Evolutionary conservation across 2,888 invertebrate species (phyloP), one percentile per base, ranked within the genome.

Genomic region (Eudasyphora cyanicolor): DNA sequence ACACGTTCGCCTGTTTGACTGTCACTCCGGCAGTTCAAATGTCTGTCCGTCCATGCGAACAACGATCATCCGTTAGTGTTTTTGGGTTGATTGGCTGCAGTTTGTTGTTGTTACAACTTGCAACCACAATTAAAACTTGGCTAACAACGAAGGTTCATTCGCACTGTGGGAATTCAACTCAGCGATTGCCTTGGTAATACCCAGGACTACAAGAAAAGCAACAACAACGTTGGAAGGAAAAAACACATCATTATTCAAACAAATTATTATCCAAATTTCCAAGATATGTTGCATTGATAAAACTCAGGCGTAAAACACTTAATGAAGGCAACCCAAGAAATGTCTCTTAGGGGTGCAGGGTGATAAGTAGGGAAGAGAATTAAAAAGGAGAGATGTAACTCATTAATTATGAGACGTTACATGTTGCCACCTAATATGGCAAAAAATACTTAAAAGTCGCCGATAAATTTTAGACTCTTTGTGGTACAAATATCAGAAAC

Each of bases 211-310:
- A 42, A 54, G 5, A 32, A 64, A 19, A 21, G 32, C 19, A 35
- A 69, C 38, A 35, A 57, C 14, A 57, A n/a, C 45, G 2, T 0
- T 45, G 19, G 27, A 45, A 42, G 27, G 54, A 84, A 76, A 57
- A 51, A 64, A 84, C 86, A 83, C 86, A 86, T 85, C 85, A 84
- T 86, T 86, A 86, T 84, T 86, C 82, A 86, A 86, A 86, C 86
- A 87, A 87, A 87, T 87, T 87, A 86, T 86, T 86, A 86, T 85
- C 85, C 86, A 86, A 86, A 86, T 86, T 86, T 86, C 24, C 69
- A 42, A 83, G 87, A 87, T 87, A 79, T 81, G 74, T 84, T 75
- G 62, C 69, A 54, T 19, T 79, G 87, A 87, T 87, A 86, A 82
- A n/a, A 27, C 38, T 10, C 81, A 69, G 84, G 84, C 81, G 84